phyloP scores from a whole-genome alignment of 2,113 vertebrate species.

The Irena cyanogastra region DNA sequence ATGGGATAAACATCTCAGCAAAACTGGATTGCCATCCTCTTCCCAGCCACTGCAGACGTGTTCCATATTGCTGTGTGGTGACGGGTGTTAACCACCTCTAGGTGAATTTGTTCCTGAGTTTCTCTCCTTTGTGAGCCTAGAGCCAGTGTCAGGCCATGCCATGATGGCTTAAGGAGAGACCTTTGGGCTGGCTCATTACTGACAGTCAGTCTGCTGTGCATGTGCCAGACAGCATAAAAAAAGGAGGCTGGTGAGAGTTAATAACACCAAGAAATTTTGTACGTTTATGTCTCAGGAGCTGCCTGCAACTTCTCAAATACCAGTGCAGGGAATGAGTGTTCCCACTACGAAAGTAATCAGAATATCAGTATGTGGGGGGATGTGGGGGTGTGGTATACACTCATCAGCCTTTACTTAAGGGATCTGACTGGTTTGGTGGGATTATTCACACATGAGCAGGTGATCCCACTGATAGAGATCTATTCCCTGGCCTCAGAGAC shows the following conservation, averaged over 20 bases:
- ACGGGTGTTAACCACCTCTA: fast-evolving
- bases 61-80: not conserved
- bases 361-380: not conserved
- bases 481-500: not conserved
- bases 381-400: not conserved
- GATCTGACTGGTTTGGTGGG: not conserved
- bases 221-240: not conserved
- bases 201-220: fast-evolving
- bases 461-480: not conserved
- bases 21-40: not conserved
- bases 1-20: not conserved
- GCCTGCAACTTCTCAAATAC: not conserved
- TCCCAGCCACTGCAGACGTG: not conserved
- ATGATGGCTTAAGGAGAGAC: not conserved
- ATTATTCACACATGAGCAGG: not conserved
- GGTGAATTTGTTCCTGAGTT: not conserved
- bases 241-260: not conserved
- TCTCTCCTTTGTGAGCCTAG: not conserved
- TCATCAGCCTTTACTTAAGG: not conserved
- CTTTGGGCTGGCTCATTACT: not conserved
- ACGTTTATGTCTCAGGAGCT: not conserved
- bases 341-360: not conserved
- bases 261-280: not conserved
- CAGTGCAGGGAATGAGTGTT: not conserved
- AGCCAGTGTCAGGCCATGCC: not conserved